Conservation (phyloP, 2,797 vertebrate genomes). For the Xenops minutus region DNA sequence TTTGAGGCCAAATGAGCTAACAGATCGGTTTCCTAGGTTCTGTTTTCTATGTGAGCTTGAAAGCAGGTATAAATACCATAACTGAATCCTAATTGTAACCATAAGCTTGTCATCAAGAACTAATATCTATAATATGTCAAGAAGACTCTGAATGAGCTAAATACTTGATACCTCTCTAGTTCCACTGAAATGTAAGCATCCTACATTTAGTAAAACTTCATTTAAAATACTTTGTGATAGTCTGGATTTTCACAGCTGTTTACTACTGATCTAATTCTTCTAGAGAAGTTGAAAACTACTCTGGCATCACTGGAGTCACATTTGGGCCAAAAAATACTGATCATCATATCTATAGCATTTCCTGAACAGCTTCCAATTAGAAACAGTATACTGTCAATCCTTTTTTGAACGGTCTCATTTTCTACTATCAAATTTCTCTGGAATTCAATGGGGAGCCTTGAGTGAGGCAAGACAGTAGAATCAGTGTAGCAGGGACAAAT, state of each 20-base stretch:
- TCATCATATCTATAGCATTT: not conserved
- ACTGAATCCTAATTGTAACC: not conserved
- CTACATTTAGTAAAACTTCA: not conserved
- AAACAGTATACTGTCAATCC: not conserved
- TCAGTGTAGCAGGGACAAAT: not conserved
- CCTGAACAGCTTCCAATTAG: not conserved
- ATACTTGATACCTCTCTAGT: not conserved
- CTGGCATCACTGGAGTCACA: not conserved
- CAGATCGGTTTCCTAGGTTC: not conserved
- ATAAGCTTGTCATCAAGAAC: not conserved
- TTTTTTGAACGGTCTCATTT: not conserved
- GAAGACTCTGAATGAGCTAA: not conserved
- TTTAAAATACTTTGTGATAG: not conserved
- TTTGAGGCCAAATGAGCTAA: not conserved
- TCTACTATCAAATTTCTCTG: not conserved
- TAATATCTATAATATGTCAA: not conserved
- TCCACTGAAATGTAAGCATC: not conserved
- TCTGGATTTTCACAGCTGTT: not conserved
- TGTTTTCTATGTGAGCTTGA: not conserved
- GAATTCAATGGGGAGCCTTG: not conserved
- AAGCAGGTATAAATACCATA: not conserved
- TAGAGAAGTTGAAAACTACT: not conserved
- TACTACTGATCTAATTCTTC: not conserved
- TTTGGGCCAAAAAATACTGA: not conserved
- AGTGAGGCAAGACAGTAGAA: not conserved